Percentiles rank a stretch among this genome's conserved stretches.
Conservation (phyloP, 2,113 vertebrate species). For the Vombatus ursinus region DNA sequence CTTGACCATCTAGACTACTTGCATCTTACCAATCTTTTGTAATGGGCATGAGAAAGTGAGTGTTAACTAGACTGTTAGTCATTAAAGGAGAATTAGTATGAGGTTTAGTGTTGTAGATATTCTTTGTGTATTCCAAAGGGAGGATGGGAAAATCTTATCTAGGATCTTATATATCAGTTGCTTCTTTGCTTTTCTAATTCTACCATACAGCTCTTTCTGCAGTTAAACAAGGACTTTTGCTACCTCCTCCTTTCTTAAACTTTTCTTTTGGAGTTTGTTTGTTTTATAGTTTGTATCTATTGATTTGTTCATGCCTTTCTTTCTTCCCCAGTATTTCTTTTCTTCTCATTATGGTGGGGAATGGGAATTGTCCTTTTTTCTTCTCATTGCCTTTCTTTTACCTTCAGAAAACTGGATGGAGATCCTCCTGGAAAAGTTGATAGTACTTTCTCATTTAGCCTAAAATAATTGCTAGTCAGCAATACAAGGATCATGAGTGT, state of each 20-base stretch:
- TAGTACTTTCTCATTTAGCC: background rate
- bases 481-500: background rate
- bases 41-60: constrained; percentile 19
- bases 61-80: background rate
- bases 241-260: background rate
- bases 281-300: background rate
- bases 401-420: background rate
- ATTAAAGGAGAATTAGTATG: constrained; percentile 26
- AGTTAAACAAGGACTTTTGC: background rate
- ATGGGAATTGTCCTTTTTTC: background rate
- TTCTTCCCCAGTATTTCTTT: background rate
- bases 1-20: constrained; percentile 52
- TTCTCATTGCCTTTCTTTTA: background rate
- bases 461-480: background rate
- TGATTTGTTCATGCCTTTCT: constrained; percentile 2
- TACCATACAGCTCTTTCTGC: background rate
- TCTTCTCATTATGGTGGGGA: background rate
- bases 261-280: constrained; percentile 17
- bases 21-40: constrained; percentile 28
- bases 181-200: background rate
- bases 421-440: background rate
- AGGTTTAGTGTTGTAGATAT: constrained; percentile 25
- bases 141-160: constrained; percentile 20
- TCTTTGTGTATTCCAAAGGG: background rate
- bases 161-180: background rate